These are phyloP conservation scores for Erythrocebus patas DNA, from an alignment of 2,113 vertebrate species.

Conservation along the genomic window DNA sequence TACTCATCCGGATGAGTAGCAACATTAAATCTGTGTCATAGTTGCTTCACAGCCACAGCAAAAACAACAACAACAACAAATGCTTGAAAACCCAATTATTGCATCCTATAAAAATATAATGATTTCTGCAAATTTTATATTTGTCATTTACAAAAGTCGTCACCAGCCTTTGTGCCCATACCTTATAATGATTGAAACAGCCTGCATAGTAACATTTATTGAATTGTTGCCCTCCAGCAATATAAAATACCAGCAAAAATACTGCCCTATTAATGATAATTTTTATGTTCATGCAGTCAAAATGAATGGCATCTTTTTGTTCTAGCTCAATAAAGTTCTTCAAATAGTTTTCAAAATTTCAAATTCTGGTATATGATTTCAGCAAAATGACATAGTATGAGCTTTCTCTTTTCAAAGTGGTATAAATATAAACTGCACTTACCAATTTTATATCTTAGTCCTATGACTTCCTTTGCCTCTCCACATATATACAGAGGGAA, in stretches of 20 bases:
- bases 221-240: neutral
- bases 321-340: conserved; percentile 22
- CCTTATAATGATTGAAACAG: neutral
- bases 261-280: conserved; percentile 13
- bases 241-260: conserved; percentile 31
- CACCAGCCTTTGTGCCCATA: neutral
- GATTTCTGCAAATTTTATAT: neutral
- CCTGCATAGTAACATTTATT: neutral
- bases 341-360: neutral
- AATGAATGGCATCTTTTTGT: conserved; percentile 17
- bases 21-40: neutral
- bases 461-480: neutral
- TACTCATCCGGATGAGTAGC: neutral
- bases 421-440: neutral
- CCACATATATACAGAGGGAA: neutral
- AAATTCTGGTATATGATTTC: neutral
- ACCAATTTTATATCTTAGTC: neutral
- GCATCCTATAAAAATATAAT: neutral
- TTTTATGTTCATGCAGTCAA: neutral
- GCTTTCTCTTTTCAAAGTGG: neutral
- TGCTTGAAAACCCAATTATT: neutral
- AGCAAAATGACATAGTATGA: neutral
- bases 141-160: neutral
- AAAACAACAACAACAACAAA: neutral
- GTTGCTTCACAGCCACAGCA: neutral